phyloP scores from a whole-genome alignment of 1,140 invertebrate genomes.

The Centruroides vittatus region DNA sequence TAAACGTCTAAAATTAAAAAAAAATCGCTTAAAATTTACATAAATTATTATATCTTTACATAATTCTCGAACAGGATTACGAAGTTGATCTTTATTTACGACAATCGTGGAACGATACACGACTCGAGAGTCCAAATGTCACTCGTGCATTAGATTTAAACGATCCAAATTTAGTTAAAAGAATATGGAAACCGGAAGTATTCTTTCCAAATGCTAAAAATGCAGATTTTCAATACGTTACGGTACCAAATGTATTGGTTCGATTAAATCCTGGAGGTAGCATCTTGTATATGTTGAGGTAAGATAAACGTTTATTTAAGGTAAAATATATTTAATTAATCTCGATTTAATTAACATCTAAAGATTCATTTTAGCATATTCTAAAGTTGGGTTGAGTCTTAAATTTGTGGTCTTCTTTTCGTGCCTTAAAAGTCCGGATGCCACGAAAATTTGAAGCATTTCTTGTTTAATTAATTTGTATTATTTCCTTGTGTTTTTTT shows the following conservation, averaged over 20 bases:
- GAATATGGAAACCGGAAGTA: conserved; percentile 50
- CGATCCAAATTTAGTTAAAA: conserved; percentile 39
- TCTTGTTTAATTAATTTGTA: too few species aligned
- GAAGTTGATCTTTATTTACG: conserved; percentile 42
- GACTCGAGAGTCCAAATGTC: conserved; percentile 33
- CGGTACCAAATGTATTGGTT: conserved; percentile 49
- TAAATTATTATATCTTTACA: too few species aligned
- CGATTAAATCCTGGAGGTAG: conserved; percentile 43
- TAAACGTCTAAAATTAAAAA: too few species aligned
- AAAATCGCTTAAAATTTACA: too few species aligned
- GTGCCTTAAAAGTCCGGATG: too few species aligned
- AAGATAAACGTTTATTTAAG: conserved; percentile 26
- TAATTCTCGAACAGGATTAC: conserved; percentile 34
- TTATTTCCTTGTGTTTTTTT: too few species aligned
- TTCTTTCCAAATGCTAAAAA: conserved; percentile 52
- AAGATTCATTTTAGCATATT: too few species aligned
- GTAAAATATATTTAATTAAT: conserved; percentile 21
- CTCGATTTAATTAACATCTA: too few species aligned
- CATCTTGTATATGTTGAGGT: conserved; percentile 49
- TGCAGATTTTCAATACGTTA: conserved; percentile 46
- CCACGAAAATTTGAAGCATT: too few species aligned
- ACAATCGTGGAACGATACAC: conserved; percentile 38
- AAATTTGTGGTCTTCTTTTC: too few species aligned
- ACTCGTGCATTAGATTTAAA: conserved; percentile 38
- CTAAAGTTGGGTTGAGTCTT: too few species aligned